These are phyloP conservation scores for Otis tarda DNA, from an alignment of 2,113 vertebrate genomes.

Conservation along the genomic window DNA sequence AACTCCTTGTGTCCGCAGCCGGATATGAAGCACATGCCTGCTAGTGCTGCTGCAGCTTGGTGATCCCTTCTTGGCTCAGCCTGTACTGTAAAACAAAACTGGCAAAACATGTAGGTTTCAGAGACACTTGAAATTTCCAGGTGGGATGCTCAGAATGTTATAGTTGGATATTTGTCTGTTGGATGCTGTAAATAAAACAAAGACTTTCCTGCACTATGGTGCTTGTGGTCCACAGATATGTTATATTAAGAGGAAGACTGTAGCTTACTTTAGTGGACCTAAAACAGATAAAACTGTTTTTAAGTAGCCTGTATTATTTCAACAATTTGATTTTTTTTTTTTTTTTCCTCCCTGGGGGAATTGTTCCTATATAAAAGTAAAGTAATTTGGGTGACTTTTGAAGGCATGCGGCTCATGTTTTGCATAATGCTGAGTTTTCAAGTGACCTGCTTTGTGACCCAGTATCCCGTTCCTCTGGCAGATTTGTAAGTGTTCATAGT, in stretches of 20 bases:
- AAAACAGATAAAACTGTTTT: not conserved
- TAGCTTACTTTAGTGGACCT: not conserved
- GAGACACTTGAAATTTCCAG: not conserved
- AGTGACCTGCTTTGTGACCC: slow-evolving; percentile 63
- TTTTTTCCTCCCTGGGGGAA: not conserved
- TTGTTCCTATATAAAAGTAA: slow-evolving; percentile 27
- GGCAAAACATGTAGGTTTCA: not conserved
- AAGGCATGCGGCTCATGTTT: slow-evolving; percentile 6
- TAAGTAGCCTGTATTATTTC: slow-evolving; percentile 13
- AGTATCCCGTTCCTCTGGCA: slow-evolving; percentile 1
- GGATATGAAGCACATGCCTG: not conserved
- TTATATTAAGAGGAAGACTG: not conserved
- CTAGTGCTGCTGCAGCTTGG: not conserved
- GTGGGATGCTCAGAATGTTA: not conserved
- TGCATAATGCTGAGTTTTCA: slow-evolving; percentile 69
- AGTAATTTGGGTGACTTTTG: slow-evolving; percentile 46
- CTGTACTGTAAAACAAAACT: not conserved
- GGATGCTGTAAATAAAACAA: not conserved
- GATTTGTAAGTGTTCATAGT: not conserved
- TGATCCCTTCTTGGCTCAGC: not conserved
- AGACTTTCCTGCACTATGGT: not conserved
- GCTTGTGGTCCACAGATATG: not conserved
- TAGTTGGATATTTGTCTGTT: not conserved
- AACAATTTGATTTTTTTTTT: not conserved
- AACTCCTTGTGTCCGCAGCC: not conserved